Percentiles rank a stretch among this genome's conserved stretches.
These are phyloP conservation scores for Sebastes minor DNA, from an alignment of 2,797 vertebrate genomes.

Conservation along the genomic window DNA sequence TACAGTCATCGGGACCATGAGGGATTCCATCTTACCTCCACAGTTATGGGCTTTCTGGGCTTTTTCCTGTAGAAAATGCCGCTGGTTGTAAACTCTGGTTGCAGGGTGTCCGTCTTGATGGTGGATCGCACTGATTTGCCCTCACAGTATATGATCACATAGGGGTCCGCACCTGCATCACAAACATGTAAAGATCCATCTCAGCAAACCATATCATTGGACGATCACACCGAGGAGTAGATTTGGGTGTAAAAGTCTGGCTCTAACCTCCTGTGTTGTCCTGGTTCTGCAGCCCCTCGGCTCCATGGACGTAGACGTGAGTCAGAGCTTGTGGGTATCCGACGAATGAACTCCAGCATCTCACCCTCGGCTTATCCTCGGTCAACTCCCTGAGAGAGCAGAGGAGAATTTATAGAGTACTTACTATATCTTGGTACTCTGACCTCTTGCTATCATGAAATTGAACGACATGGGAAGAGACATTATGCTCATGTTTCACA, in stretches of 20 bases:
- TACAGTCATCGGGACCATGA: not conserved
- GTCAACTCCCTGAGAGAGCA: conserved; percentile 85
- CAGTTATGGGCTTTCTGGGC: conserved; percentile 83
- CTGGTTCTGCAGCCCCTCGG: conserved; percentile 85
- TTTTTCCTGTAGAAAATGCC: conserved; percentile 92
- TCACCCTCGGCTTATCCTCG: conserved; percentile 84
- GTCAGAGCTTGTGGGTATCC: conserved; percentile 89
- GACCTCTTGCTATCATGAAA: not conserved
- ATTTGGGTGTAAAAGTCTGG: not conserved
- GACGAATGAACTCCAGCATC: conserved; percentile 86
- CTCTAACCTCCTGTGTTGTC: conserved; percentile 77
- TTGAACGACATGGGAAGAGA: not conserved
- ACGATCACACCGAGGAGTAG: not conserved
- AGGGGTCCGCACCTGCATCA: conserved; percentile 88
- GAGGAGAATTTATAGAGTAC: not conserved
- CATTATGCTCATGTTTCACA: not conserved
- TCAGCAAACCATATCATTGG: not conserved
- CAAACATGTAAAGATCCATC: not conserved
- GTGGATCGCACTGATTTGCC: conserved; percentile 78
- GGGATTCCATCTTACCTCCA: conserved; percentile 84
- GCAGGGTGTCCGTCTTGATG: conserved; percentile 78
- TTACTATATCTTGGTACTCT: not conserved
- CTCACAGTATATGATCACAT: conserved; percentile 91
- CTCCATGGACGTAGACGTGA: conserved; percentile 86
- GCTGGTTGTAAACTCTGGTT: conserved; percentile 84